Evolutionary conservation across 2,113 vertebrate genomes (phyloP), one percentile per base, ranked within the genome.

Genomic region (Rhynchomys soricoides): DNA sequence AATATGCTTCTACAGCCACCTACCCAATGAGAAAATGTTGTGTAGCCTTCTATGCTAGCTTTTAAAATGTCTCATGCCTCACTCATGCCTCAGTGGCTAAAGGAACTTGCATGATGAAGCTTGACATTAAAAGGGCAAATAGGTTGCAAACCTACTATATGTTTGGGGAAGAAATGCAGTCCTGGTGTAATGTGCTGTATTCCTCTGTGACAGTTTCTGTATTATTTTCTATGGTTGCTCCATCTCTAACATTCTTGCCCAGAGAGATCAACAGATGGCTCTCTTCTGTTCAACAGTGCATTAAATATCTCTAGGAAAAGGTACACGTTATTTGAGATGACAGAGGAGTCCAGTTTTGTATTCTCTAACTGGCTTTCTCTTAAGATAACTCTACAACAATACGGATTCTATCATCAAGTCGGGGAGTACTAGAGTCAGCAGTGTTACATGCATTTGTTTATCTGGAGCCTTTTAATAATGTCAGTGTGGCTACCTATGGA

Each of bases 361-460:
- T 55, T 91, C 62, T 40, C 21, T 24, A 59, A 77, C 34, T 40
- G 26, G 11, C 85, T 57, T 89, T 82, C 26, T 86, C 37, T 83
- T 82, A 52, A 73, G 31, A 82, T 10, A 9, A 93, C 83, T 45
- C 31, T 86, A 48, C 17, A 91, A 43, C 77, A 93, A 73, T 64
- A 91, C 82, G 48, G 81, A 45, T 71, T 92, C 45, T 48, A 2
- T 66, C 11, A 12, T n/a, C 52, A 68, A 79, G 16, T 86, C 34
- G 77, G 68, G 37, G 68, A 82, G 82, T 71, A 17, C 48, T 48
- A 43, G 29, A 48, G 71, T 82, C 81, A 90, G 34, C 45, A 52
- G 48, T 92, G 21, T 94, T 85, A 77, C 13, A 31, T 34, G 40
- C 48, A 31, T 94, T 86, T 86, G 24, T 93, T 83, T 87, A 87